Percentiles rank a stretch among this genome's conserved stretches.
Evolutionary conservation across 2,113 vertebrate species (phyloP).

Genomic region (Oceanodroma tethys): DNA sequence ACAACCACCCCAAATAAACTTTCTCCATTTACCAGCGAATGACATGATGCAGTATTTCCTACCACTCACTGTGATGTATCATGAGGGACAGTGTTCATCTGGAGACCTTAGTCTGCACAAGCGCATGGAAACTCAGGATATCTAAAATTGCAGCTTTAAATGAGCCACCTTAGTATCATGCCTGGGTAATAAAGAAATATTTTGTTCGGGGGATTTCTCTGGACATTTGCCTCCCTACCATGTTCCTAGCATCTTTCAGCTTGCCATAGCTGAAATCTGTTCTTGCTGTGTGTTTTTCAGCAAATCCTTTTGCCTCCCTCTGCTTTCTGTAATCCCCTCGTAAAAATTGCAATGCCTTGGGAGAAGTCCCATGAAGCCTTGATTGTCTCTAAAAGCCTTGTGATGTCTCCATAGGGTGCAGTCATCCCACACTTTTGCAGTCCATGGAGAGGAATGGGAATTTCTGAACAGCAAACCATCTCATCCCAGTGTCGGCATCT

Average conservation of each 20-base stretch:
- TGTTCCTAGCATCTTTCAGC: background rate
- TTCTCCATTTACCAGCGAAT: background rate
- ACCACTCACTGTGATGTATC: accelerated
- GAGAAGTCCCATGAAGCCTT: background rate
- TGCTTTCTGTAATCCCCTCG: background rate
- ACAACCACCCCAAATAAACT: background rate
- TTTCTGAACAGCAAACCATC: background rate
- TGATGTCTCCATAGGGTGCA: accelerated
- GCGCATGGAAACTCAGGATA: background rate
- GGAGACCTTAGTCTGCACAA: background rate
- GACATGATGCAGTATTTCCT: background rate
- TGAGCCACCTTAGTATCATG: background rate
- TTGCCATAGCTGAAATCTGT: background rate
- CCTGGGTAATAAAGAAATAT: background rate
- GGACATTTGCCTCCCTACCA: background rate
- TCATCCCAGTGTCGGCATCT: background rate
- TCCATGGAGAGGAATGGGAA: background rate
- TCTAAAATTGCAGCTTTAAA: background rate
- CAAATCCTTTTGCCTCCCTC: background rate
- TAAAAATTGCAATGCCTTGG: background rate
- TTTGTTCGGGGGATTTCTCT: background rate
- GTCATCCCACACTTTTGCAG: background rate
- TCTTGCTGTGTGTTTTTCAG: background rate
- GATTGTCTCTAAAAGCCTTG: background rate
- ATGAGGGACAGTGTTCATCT: background rate